Conservation (phyloP, 2,113 vertebrate genomes). For the Mandrillus leucophaeus region DNA sequence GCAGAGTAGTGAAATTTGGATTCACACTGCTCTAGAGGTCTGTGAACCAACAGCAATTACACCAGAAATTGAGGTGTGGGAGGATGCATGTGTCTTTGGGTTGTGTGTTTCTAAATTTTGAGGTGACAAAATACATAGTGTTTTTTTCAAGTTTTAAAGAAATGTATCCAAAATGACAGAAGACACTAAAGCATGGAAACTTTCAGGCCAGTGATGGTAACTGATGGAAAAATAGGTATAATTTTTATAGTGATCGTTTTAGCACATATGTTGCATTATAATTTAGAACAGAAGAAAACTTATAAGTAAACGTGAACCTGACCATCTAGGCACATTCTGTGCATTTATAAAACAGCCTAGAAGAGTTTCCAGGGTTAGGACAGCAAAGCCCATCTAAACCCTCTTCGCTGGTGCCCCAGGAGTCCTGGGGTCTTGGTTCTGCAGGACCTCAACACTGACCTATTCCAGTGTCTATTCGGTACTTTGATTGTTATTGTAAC, state of each 20-base stretch:
- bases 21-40: not conserved
- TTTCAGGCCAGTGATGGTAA: not conserved
- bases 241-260: not conserved
- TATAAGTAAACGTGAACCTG: too few species aligned
- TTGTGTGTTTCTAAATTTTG: not conserved
- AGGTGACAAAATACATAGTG: not conserved
- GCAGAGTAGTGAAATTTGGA: not conserved
- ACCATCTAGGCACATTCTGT: too few species aligned
- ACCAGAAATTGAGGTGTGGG: rapidly evolving
- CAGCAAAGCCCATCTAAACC: rapidly evolving
- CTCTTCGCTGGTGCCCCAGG: rapidly evolving
- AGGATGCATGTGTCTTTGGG: not conserved
- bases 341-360: not conserved
- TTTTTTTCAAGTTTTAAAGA: not conserved
- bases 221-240: not conserved
- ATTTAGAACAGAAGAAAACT: not conserved
- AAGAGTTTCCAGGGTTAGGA: not conserved
- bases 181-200: not conserved
- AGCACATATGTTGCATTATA: too few species aligned
- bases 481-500: rapidly evolving
- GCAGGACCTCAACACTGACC: not conserved
- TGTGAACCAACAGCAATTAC: too few species aligned
- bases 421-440: rapidly evolving
- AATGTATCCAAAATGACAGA: not conserved
- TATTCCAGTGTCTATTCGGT: rapidly evolving